Evolutionary conservation across 2,113 vertebrate genomes (phyloP), one percentile per base, ranked within the genome.

Genomic region (Acanthochromis polyacanthus): DNA sequence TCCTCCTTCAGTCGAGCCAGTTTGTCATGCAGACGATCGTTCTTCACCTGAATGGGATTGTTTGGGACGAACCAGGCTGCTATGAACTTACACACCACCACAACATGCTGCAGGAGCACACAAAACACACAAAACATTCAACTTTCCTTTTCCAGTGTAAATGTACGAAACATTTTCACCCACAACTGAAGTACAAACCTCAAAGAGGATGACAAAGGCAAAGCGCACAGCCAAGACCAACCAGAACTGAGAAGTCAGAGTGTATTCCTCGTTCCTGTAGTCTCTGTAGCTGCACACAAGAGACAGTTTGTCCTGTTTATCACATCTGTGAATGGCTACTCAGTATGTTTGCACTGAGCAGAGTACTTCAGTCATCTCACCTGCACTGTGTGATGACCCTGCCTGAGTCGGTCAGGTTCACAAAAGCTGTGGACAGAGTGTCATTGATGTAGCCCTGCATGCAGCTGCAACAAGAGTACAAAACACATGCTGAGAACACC

Each of bases 21-120:
- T 89, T 97, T 97, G 22, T 93, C 71, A 0, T 25, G 0, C 77
- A 96, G 93, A 4, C 95, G 87, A 0, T 0, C 0, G 4, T 99
- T 99, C 87, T 96, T 96, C 10, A 98, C 96, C 0, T 0, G 16
- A 4, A 91, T 91, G 0, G 97, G 95, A 20, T 91, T 85, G 0
- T 97, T 94, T 0, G 97, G 97, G 46, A 99, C 95, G 3, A 96
- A 97, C 97, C 97, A 98, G 62, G 96, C 96, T 0, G 95, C 96
- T 0, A 97, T 89, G 64, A 97, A 95, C 73, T 98, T 99, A 75
- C 95, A 95, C 0, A 97, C 94, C 23, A 98, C 93, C 32, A 97
- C 95, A 5, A 96, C 96, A 0, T 99, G 97, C 98, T 99, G 92
- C 1, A n/a, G 15, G 87, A 17, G 81, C 7, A 73, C 17, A 68